These are phyloP conservation scores for Drosophila sucinea DNA, from an alignment of 1,140 invertebrate species.

Conservation along the genomic window DNA sequence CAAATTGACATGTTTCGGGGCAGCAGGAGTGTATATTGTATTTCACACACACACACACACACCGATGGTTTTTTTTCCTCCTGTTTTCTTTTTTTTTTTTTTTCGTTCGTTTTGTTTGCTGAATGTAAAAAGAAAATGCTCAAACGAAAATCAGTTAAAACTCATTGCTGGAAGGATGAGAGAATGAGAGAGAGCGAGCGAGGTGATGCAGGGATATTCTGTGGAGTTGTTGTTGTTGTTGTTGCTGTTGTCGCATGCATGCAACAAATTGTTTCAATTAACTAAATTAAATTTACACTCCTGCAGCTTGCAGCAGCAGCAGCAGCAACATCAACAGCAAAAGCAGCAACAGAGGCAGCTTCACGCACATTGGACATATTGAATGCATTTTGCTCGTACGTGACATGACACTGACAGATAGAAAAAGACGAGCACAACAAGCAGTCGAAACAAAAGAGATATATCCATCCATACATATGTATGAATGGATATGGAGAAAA, in stretches of 20 bases:
- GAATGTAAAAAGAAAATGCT: conserved; percentile 70
- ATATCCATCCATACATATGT: conserved; percentile 21
- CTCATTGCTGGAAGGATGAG: conserved; percentile 31
- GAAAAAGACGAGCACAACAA: conserved; percentile 56
- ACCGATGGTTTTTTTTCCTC: background rate
- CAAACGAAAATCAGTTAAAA: conserved; percentile 77
- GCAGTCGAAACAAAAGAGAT: conserved; percentile 33
- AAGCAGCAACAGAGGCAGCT: conserved; percentile 26
- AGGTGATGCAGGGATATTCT: conserved; percentile 30
- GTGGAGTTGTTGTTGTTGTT: conserved; percentile 26
- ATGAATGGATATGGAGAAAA: conserved; percentile 10
- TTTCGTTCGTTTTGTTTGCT: background rate
- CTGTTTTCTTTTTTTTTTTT: background rate
- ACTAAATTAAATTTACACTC: conserved; percentile 83
- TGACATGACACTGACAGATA: conserved; percentile 81
- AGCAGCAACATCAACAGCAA: conserved; percentile 33
- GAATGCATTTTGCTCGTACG: conserved; percentile 75
- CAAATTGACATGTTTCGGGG: conserved; percentile 78
- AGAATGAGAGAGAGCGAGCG: background rate
- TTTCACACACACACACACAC: conserved; percentile 30
- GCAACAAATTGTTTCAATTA: conserved; percentile 83
- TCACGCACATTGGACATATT: conserved; percentile 47
- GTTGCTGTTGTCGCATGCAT: conserved; percentile 73
- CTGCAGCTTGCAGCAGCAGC: conserved; percentile 62
- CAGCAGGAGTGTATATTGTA: conserved; percentile 46